Base-by-base conservation (phyloP, 2,113 vertebrate genomes). In the Melanostigma gelatinosum region DNA sequence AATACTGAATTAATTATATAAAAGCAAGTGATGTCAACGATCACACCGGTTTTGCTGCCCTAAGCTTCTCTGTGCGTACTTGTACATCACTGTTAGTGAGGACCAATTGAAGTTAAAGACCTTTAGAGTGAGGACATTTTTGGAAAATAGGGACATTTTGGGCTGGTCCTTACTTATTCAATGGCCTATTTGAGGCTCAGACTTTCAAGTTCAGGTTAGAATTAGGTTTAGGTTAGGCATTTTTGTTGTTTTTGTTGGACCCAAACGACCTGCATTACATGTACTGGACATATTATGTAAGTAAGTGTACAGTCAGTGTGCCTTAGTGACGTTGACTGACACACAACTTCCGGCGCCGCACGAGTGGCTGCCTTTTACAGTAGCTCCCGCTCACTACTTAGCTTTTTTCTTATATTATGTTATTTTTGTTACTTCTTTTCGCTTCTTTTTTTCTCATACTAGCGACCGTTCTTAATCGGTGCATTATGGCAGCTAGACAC, bases 1-100 rank as follows among this genome's bases (percentile, higher is more conserved):
- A 63, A 42, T 24, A 38, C 4, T 48, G 18, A 61, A n/a, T 42
- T 66, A 46, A 76, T 71, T 71, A n/a, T 64, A 44, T 82, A 38
- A 76, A 76, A 71, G 72, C 58, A 65, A 10, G 65, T 24, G 15
- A 77, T 66, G 80, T 72, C 52, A 82, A n/a, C 22, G 58, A 66
- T 82, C 58, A 27, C 16, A 44, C 20, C 20, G 22, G 63, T 77
- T 77, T 50, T 83, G 80, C 74, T 72, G 61, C 32, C 16, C 73
- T 60, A 72, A 83, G 74, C 74, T 72, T 58, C 52, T 75, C 52
- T 50, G 46, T 48, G 46, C 5, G 18, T 50, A 48, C 16, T 48
- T 48, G 15, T 20, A 22, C 1, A 22, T 4, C 44, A 4, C 15
- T 52, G 20, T 52, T 52, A 22, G 48, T 22, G 48, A 52, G 48